phyloP scores from a whole-genome alignment of 2,797 vertebrate species.

The Coregonus suidteri region DNA sequence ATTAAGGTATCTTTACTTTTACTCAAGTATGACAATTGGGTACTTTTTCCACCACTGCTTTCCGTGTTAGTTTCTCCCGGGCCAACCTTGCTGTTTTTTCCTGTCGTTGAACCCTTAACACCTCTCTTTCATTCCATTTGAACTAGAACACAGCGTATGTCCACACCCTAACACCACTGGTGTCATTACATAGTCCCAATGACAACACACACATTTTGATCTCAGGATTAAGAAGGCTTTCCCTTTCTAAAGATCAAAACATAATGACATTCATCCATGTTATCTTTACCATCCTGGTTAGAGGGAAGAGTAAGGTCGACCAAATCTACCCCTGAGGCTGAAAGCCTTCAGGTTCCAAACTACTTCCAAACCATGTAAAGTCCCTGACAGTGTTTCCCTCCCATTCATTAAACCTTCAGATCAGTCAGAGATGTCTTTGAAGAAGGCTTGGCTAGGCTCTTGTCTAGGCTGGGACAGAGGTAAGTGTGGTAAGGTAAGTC shows the following conservation, averaged over 20 bases:
- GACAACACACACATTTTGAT: background rate
- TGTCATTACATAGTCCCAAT: background rate
- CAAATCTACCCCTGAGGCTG: background rate
- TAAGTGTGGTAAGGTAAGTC: background rate
- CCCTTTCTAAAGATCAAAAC: background rate
- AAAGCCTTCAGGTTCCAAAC: background rate
- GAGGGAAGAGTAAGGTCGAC: background rate
- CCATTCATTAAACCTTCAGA: slow-evolving; percentile 1
- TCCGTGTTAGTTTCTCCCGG: background rate
- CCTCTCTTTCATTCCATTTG: background rate
- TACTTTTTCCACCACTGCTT: background rate
- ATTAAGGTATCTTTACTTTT: too few relatives aligned
- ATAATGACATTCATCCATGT: background rate
- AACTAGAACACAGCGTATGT: background rate
- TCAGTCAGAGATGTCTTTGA: slow-evolving; percentile 7
- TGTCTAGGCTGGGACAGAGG: background rate
- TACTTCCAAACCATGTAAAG: background rate
- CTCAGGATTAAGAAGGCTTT: background rate
- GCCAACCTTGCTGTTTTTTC: background rate
- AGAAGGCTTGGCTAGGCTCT: background rate
- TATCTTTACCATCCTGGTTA: background rate
- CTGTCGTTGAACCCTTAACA: background rate
- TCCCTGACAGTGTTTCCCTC: background rate
- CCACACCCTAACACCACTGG: background rate
- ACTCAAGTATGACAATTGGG: too few relatives aligned